phyloP scores from a whole-genome alignment of 2,797 vertebrate genomes.

The Limosa lapponica region DNA sequence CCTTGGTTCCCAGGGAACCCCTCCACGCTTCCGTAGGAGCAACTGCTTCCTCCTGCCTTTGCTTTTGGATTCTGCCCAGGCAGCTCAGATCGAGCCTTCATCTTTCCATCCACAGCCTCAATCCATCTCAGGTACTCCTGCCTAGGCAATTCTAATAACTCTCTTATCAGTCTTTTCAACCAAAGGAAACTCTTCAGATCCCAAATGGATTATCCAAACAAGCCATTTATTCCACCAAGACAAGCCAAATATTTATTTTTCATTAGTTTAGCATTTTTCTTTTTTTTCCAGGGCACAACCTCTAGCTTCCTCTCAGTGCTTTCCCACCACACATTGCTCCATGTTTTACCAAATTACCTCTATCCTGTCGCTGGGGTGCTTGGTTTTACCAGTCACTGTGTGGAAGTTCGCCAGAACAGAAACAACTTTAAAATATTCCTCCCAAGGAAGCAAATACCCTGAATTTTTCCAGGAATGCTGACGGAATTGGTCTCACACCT shows the following conservation, averaged over 20 bases:
- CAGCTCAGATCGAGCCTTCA: not conserved
- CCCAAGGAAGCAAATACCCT: not conserved
- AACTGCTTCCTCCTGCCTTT: not conserved
- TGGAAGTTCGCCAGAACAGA: not conserved
- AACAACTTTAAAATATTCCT: not conserved
- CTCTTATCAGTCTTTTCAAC: not conserved
- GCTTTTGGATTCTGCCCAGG: not conserved
- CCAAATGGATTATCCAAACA: not conserved
- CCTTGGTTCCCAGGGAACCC: not conserved
- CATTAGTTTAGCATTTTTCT: not conserved
- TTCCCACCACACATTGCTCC: not conserved
- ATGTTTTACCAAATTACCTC: not conserved
- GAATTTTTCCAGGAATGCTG: not conserved
- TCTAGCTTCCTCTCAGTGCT: not conserved
- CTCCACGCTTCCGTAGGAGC: fast-evolving
- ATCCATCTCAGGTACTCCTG: not conserved
- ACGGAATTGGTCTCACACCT: not conserved
- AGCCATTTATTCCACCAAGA: not conserved
- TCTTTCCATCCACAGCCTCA: not conserved
- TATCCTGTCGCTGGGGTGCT: no score
- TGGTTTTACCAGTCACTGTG: not conserved
- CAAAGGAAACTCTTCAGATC: not conserved
- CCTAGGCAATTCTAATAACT: not conserved
- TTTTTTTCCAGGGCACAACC: not conserved
- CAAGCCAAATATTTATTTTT: not conserved